Evolutionary conservation across 2,113 vertebrate species (phyloP).

Genomic region (Larimichthys crocea): DNA sequence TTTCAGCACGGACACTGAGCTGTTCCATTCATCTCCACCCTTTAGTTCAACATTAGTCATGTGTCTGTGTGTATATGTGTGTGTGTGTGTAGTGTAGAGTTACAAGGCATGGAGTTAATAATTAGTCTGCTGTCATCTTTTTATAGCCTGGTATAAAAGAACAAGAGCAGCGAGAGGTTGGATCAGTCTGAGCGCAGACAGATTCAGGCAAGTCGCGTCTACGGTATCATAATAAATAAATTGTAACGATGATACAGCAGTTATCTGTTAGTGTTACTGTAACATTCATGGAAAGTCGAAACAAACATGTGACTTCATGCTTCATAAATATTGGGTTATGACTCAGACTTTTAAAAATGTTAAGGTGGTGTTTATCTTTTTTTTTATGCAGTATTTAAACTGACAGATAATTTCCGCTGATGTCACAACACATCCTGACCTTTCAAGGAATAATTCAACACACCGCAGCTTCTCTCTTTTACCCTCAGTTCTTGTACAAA

Average conservation of each 20-base stretch:
- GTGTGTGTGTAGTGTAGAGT: slow-evolving; percentile 56
- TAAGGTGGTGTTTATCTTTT: background rate
- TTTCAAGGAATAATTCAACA: background rate
- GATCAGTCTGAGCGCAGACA: slow-evolving; percentile 15
- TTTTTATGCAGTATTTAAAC: background rate
- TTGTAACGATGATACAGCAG: background rate
- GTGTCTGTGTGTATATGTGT: slow-evolving; percentile 17
- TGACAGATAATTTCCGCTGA: background rate
- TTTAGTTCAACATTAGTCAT: slow-evolving; percentile 57
- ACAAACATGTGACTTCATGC: no score
- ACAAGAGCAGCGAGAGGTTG: slow-evolving; percentile 19
- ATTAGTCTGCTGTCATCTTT: slow-evolving; percentile 49
- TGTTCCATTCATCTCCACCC: slow-evolving; percentile 53
- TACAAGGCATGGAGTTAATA: slow-evolving; percentile 61
- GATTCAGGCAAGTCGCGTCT: slow-evolving; percentile 5
- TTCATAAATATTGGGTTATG: background rate
- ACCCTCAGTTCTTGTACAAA: background rate
- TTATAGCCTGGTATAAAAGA: slow-evolving; percentile 74
- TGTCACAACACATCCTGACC: background rate
- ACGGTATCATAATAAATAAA: background rate
- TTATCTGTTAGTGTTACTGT: background rate
- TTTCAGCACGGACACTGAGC: slow-evolving; percentile 10
- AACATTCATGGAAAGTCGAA: background rate
- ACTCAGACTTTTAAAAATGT: background rate
- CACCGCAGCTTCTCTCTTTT: no score